Conservation (phyloP, 2,888 invertebrate genomes). For the Scelioninae gen. 1 region DNA sequence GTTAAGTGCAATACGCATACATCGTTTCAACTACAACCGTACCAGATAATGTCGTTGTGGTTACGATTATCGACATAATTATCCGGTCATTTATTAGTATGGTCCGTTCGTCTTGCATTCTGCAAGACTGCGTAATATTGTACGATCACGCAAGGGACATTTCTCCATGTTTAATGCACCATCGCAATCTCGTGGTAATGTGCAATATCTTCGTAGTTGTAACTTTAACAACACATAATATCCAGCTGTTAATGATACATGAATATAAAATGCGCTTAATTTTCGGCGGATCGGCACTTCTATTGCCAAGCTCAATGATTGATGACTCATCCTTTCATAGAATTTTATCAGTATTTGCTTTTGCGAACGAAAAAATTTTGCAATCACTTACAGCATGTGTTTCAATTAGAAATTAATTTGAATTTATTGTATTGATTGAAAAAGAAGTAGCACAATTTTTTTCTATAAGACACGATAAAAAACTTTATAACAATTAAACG, state of each 20-base stretch:
- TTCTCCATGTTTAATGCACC: slow-evolving; percentile 61
- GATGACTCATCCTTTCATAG: not conserved
- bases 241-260: slow-evolving; percentile 46
- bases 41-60: slow-evolving; percentile 60
- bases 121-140: slow-evolving; percentile 52
- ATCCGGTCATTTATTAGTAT: slow-evolving; percentile 71
- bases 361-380: too few relatives aligned
- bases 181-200: slow-evolving; percentile 66
- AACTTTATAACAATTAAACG: too few relatives aligned
- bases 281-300: slow-evolving; percentile 1
- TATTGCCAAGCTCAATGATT: not conserved
- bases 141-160: slow-evolving; percentile 69
- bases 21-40: slow-evolving; percentile 40
- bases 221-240: slow-evolving; percentile 42
- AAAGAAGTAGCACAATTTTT: too few relatives aligned
- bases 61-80: slow-evolving; percentile 72
- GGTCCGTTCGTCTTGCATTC: slow-evolving; percentile 62
- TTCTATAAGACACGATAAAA: too few relatives aligned
- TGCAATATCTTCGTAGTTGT: slow-evolving; percentile 60
- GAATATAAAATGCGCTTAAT: slow-evolving; percentile 56
- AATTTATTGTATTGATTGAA: too few relatives aligned
- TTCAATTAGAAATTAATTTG: too few relatives aligned
- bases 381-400: too few relatives aligned
- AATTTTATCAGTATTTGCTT: too few relatives aligned
- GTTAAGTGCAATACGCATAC: slow-evolving; percentile 61